phyloP scores from a whole-genome alignment of 35 echinoderm and acorn worm genomes.

The Amphiura filiformis region DNA sequence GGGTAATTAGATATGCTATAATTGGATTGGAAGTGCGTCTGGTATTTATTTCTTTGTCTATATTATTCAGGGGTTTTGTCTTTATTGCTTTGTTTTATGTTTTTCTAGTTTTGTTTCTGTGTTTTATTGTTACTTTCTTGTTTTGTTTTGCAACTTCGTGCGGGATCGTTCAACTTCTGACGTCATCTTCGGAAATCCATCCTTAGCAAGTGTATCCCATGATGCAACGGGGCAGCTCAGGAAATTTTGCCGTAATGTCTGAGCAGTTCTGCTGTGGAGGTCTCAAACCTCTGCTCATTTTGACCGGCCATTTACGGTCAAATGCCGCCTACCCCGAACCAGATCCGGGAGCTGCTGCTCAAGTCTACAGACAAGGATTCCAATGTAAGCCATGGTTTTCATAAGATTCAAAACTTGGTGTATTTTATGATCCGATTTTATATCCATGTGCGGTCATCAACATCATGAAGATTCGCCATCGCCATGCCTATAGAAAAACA shows the following conservation, averaged over 20 bases:
- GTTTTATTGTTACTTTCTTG: no score
- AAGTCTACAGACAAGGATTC: conserved; percentile 84
- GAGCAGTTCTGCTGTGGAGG: conserved; percentile 56
- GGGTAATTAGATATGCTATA: no score
- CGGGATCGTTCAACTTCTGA: neutral
- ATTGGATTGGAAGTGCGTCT: no score
- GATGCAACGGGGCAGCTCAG: conserved; percentile 19
- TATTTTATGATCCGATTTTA: neutral
- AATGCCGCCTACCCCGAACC: conserved; percentile 94
- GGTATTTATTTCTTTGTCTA: no score
- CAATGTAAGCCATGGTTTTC: conserved; percentile 75
- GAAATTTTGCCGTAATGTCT: conserved; percentile 50
- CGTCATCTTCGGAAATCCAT: neutral
- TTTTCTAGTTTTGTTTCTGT: no score
- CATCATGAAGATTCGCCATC: conserved; percentile 10
- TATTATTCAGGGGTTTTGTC: no score
- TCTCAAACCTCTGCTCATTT: conserved; percentile 71
- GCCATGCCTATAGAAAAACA: conserved; percentile 19
- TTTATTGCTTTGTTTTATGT: no score
- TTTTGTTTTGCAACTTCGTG: neutral
- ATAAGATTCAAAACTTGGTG: conserved; percentile 1
- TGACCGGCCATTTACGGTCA: conserved; percentile 84
- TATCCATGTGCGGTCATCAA: conserved; percentile 5
- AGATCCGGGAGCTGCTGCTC: conserved; percentile 94
- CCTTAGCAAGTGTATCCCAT: conserved; percentile 11